A percentile compares a stretch with the other conserved stretches of the same genome.
Evolutionary conservation across 2,888 invertebrate species (phyloP).

Genomic region (Tetragonula carbonaria): DNA sequence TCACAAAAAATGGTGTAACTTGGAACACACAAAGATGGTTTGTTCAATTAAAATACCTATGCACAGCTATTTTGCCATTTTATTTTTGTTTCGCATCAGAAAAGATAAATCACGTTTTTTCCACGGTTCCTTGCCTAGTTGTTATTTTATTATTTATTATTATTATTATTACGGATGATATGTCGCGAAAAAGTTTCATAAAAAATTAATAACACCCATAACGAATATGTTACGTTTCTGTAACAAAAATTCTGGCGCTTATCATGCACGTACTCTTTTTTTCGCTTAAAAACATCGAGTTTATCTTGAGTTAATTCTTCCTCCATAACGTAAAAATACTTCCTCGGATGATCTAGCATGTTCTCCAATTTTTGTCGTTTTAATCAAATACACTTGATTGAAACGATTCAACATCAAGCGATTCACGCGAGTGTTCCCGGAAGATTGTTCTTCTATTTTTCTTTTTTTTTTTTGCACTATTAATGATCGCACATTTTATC

Average conservation of each 20-base stretch:
- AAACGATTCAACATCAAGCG: not conserved
- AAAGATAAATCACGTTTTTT: not conserved
- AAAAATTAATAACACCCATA: no score
- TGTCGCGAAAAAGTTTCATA: no score
- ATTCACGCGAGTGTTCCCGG: not conserved
- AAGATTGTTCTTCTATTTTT: not conserved
- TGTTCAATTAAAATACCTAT: not conserved
- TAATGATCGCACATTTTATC: not conserved
- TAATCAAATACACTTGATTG: not conserved
- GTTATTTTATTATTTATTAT: no score
- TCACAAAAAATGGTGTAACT: not conserved
- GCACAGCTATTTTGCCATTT: not conserved
- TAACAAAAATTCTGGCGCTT: no score
- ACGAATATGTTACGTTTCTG: no score
- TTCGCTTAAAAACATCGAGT: no score
- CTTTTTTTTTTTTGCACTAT: not conserved
- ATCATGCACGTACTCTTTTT: no score
- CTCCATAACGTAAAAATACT: no score
- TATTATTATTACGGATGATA: no score
- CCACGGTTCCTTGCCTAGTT: no score
- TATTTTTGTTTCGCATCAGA: not conserved
- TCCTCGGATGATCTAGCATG: no score
- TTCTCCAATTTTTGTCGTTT: not conserved
- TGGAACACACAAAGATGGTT: conserved; percentile 33
- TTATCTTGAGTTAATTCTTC: no score